Evolutionary conservation across 2,888 invertebrate genomes (phyloP).

Genomic region (Acrobasis repandana): DNA sequence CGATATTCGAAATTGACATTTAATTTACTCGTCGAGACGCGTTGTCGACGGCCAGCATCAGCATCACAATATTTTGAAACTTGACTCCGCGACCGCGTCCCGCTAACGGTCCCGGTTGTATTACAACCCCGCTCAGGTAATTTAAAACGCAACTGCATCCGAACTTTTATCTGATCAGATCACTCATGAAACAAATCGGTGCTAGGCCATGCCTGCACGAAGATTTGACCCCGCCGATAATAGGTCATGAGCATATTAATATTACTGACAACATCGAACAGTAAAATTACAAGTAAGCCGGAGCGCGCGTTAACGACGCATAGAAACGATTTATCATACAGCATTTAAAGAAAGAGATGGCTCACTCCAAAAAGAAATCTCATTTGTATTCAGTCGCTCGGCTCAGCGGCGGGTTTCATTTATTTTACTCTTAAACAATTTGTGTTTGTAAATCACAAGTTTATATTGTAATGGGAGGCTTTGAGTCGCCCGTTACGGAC

Average conservation of each 20-base stretch:
- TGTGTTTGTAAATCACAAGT: constrained; percentile 70
- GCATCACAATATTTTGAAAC: constrained; percentile 73
- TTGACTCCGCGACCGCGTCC: constrained; percentile 46
- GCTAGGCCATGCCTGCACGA: constrained; percentile 43
- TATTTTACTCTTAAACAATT: constrained; percentile 72
- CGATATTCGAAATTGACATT: constrained; percentile 53
- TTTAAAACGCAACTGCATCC: constrained; percentile 58
- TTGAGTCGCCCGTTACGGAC: constrained; percentile 59
- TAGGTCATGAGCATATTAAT: constrained; percentile 78
- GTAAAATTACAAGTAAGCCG: constrained; percentile 70
- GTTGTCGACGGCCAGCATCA: constrained; percentile 47
- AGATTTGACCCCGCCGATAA: constrained; percentile 73
- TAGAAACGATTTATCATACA: constrained; percentile 73
- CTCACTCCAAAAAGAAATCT: constrained; percentile 72
- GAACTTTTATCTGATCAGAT: constrained; percentile 69
- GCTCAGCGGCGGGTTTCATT: constrained; percentile 59
- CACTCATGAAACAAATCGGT: constrained; percentile 65
- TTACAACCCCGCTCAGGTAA: constrained; percentile 53
- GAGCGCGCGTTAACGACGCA: constrained; percentile 71
- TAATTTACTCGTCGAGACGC: constrained; percentile 49
- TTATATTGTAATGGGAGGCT: constrained; percentile 54
- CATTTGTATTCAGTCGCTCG: constrained; percentile 70
- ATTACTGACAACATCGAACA: constrained; percentile 74
- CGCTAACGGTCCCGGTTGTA: constrained; percentile 54
- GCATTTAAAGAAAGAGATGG: constrained; percentile 69